Conservation (phyloP, 2,888 invertebrate genomes). For the Loripinus fragilis region DNA sequence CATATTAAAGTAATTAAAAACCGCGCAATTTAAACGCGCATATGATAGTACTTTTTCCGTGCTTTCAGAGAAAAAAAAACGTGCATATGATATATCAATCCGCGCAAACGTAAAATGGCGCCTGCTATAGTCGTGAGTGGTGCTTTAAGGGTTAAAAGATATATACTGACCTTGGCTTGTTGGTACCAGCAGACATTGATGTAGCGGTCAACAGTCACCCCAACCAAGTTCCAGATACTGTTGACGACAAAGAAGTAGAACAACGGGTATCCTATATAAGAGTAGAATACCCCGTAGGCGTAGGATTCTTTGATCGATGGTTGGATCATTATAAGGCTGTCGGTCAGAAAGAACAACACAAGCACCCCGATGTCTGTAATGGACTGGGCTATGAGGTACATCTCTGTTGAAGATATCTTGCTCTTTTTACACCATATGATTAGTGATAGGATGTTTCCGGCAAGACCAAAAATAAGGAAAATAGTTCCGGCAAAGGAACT, state of each 20-base stretch:
- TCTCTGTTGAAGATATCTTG: slow-evolving; percentile 67
- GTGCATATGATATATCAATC: too few relatives aligned
- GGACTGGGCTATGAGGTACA: slow-evolving; percentile 69
- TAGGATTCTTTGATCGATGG: slow-evolving; percentile 56
- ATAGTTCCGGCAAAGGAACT: slow-evolving; percentile 64
- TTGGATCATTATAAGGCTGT: slow-evolving; percentile 54
- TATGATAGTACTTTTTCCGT: too few relatives aligned
- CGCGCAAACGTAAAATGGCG: too few relatives aligned
- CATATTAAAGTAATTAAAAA: too few relatives aligned
- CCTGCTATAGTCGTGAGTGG: too few relatives aligned
- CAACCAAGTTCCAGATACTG: slow-evolving; percentile 77
- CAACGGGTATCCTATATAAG: slow-evolving; percentile 71
- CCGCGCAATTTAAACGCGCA: too few relatives aligned
- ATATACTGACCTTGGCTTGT: slow-evolving; percentile 67
- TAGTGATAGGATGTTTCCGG: slow-evolving; percentile 72
- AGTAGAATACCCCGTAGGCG: slow-evolving; percentile 65
- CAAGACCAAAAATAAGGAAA: slow-evolving; percentile 66
- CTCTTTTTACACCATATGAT: slow-evolving; percentile 65
- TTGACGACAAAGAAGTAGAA: slow-evolving; percentile 71
- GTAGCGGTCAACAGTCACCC: slow-evolving; percentile 77
- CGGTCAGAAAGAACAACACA: slow-evolving; percentile 66
- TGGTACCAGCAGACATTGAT: slow-evolving; percentile 75
- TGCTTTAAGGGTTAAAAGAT: too few relatives aligned
- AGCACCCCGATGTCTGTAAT: slow-evolving; percentile 67
- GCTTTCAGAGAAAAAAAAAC: too few relatives aligned